Base-by-base conservation (phyloP, 2,888 invertebrate species). In the Athrips mouffetella region DNA sequence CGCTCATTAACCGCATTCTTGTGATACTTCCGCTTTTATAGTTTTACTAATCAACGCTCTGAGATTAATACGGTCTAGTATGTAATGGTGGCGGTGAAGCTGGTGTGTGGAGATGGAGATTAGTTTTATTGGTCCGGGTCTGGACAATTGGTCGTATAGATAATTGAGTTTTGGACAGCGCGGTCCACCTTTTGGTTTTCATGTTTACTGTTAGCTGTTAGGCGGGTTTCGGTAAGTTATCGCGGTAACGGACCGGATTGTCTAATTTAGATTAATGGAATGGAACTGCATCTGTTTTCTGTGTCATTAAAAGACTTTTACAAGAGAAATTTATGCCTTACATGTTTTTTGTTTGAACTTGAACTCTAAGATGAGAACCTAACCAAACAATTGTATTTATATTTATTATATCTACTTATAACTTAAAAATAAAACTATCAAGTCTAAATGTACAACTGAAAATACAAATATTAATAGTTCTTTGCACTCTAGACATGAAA, bases 11-110 rank as follows among this genome's bases (percentile, higher is more conserved):
- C 86, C 84, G 81, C 87, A 88, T 88, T 88, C 87, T 76, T 83
- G 73, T 80, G 83, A 86, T 85, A 87, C 85, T 87, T 87, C 87
- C 86, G 84, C 83, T 83, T 87, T 88, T 87, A 88, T 87, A 88
- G 87, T 86, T 86, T 85, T 81, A 86, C 85, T 87, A 87, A 87
- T 87, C 87, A 87, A 87, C 84, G 83, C 80, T 72, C 73, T 62
- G 73, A 86, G 85, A 85, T 87, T 86, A 86, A 85, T 87, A 76
- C 76, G 75, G 82, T 78, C 76, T 68, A 70, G 73, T 73, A 73
- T 67, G 81, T 86, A 84, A 85, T 86, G 80, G 86, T 76, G 79
- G 82, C 66, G 78, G 79, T 69, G 73, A 76, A 78, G 81, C 66
- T 79, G 80, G 68, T 73, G 73, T 73, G 75, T 76, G 66, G 67